Conservation (phyloP, 2,888 invertebrate species). For the Xestia rhomboidea region DNA sequence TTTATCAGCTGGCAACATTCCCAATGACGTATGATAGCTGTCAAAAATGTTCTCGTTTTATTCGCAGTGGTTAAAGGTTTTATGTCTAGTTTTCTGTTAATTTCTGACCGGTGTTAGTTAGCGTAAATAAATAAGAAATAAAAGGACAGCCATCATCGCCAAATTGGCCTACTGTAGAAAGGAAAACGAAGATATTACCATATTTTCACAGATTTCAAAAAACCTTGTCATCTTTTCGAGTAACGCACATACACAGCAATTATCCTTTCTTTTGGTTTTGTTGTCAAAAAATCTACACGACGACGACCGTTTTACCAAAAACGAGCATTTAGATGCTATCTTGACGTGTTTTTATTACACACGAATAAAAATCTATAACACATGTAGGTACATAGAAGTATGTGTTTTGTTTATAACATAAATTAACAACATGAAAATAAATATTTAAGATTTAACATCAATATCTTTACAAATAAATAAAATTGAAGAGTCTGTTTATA, state of each 20-base stretch:
- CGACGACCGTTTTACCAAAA: neutral
- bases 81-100: neutral
- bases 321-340: slow-evolving; percentile 11
- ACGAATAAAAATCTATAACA: neutral
- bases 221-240: neutral
- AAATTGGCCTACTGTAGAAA: neutral
- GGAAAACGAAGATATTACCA: neutral
- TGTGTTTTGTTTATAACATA: neutral
- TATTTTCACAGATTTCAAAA: neutral
- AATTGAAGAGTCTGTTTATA: no score
- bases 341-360: slow-evolving; percentile 9
- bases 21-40: neutral
- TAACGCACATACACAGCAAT: neutral
- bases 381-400: neutral
- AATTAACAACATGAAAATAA: neutral
- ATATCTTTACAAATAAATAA: no score
- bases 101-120: neutral
- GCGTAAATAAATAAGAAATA: neutral
- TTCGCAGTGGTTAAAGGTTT: neutral
- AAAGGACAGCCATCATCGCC: neutral
- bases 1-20: slow-evolving; percentile 30
- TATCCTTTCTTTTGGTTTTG: no score
- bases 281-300: neutral
- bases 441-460: no score
- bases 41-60: slow-evolving; percentile 7